Conservation (phyloP, 2,797 vertebrate species). For the Aplochiton taeniatus region DNA sequence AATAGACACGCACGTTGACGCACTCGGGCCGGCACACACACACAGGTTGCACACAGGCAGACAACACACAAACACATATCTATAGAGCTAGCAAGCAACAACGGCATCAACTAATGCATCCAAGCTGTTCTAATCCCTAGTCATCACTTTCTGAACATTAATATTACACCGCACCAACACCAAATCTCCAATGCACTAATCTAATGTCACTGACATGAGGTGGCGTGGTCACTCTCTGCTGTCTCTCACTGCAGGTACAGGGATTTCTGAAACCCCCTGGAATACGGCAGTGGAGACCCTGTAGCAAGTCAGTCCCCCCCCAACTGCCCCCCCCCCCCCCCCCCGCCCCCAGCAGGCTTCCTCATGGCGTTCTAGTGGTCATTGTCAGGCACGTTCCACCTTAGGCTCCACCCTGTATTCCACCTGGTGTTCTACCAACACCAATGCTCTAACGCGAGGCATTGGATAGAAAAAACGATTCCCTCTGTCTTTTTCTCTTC, state of each 20-base stretch:
- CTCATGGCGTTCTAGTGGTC: conserved; percentile 3
- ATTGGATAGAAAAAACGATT: background rate
- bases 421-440: background rate
- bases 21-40: no score
- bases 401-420: no score
- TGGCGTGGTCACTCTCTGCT: background rate
- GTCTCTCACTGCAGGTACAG: conserved; percentile 49
- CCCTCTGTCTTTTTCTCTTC: conserved; percentile 9
- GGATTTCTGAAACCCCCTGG: conserved; percentile 57
- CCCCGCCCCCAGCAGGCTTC: background rate
- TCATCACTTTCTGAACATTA: no score
- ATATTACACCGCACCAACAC: no score
- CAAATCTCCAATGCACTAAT: no score
- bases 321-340: conserved; percentile 11
- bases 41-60: no score
- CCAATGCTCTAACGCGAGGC: background rate
- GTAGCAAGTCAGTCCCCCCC: background rate
- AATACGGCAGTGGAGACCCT: conserved; percentile 2
- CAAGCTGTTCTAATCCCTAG: no score
- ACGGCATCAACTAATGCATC: no score
- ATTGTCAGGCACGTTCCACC: conserved; percentile 10
- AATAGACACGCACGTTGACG: no score
- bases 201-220: no score
- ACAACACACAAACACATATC: no score
- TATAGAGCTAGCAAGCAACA: no score